Conservation (phyloP, 2,888 invertebrate species). For the Aethes cnicana region DNA sequence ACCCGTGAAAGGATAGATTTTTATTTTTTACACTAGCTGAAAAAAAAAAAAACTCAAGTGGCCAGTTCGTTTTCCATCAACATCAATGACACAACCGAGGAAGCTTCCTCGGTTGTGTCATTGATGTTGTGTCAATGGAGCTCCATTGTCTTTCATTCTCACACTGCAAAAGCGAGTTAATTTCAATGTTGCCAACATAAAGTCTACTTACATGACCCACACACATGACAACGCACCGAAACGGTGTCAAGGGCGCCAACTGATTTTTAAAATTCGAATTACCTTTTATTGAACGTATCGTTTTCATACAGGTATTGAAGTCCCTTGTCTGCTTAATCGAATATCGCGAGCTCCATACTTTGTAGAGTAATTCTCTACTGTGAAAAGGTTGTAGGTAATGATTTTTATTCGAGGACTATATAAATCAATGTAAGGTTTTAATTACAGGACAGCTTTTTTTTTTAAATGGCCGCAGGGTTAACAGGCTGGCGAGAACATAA, state of each 20-base stretch:
- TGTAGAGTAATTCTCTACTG: constrained; percentile 16
- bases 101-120: no score
- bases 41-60: no score
- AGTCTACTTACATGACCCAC: constrained; percentile 37
- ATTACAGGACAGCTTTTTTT: constrained; percentile 40
- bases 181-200: constrained; percentile 37
- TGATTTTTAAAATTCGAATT: constrained; percentile 66
- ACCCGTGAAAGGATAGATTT: no score
- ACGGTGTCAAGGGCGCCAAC: constrained; percentile 70
- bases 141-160: constrained; percentile 16
- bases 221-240: constrained; percentile 59
- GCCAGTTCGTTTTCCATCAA: no score
- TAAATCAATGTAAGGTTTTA: constrained; percentile 40
- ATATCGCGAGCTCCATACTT: constrained; percentile 13
- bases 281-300: constrained; percentile 44
- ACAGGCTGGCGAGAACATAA: constrained; percentile 38
- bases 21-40: no score
- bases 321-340: constrained; percentile 21
- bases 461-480: constrained; percentile 40
- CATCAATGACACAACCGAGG: no score
- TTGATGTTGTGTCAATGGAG: constrained; percentile 18
- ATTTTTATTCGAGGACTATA: constrained; percentile 34
- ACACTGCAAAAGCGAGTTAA: constrained; percentile 21
- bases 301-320: constrained; percentile 6
- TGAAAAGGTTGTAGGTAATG: constrained; percentile 37